These are phyloP conservation scores for Meandrina meandrites DNA, from an alignment of 92 coral and sea anemone genomes.

Conservation along the genomic window DNA sequence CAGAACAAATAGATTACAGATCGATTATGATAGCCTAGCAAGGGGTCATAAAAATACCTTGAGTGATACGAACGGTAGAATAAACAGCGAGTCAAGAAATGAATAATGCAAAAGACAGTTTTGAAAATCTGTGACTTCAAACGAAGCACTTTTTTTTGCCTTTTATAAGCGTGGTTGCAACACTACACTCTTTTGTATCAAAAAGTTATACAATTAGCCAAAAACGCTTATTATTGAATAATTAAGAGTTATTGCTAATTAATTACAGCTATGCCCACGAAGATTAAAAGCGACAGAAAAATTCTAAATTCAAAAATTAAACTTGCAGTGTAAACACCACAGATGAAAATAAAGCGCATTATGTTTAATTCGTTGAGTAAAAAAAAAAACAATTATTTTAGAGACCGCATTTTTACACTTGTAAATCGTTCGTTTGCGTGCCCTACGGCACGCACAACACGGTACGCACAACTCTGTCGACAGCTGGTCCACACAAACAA, in stretches of 20 bases:
- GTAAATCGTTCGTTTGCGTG: neutral
- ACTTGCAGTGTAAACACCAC: too few relatives aligned
- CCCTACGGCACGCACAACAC: too few relatives aligned
- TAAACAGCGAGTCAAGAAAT: neutral
- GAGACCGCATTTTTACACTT: neutral
- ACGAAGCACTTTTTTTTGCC: neutral
- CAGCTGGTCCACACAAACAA: neutral
- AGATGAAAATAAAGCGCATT: too few relatives aligned
- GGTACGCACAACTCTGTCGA: neutral
- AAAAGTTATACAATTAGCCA: neutral
- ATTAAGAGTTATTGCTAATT: too few relatives aligned
- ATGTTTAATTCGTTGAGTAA: too few relatives aligned
- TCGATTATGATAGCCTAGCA: neutral
- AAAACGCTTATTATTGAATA: neutral
- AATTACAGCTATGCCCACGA: neutral
- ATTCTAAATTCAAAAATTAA: too few relatives aligned
- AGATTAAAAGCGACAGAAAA: neutral
- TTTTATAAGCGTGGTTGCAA: neutral
- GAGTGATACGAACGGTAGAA: neutral
- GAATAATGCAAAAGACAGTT: neutral
- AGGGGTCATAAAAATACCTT: conserved; percentile 4
- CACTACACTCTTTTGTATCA: neutral
- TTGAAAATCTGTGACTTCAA: neutral
- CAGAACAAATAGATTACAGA: neutral
- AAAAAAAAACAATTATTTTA: neutral